Base-by-base conservation (phyloP, 2,113 vertebrate genomes). In the Leucopsar rothschildi region DNA sequence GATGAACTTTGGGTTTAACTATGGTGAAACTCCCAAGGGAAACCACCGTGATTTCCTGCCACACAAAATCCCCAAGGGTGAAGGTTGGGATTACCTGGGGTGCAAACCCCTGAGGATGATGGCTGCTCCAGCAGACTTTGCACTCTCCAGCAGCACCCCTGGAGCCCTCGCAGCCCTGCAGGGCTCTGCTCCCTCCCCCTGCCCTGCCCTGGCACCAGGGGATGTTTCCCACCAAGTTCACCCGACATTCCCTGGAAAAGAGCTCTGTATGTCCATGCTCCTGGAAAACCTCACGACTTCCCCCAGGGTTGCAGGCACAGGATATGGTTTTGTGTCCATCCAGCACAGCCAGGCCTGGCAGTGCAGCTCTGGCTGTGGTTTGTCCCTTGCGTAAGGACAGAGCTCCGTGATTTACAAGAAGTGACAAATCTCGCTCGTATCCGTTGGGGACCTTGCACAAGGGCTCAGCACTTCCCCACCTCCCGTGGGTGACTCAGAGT, bases 61-160 rank as follows among this genome's bases (percentile, higher is more conserved):
- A 6, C 21, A 12, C 10, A 29, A 40, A 69, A 9, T 56, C 42
- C 68, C 28, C 0, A 1, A 40, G 63, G 42, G 17, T 0, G 4
- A 59, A 17, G 2, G 0, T n/a, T 23, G 56, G 52, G 35, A 75
- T 85, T 47, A 28, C 14, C 31, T 1, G 0, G 2, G 18, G 27
- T 33, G 33, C 35, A 31, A 64, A 6, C 10, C 21, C 55, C 33
- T 0, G 1, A 29, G 75, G 79, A 13, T 0, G 0, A 13, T 6
- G 6, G 0, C 31, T 1, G 2, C 11, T 50, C 49, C 60, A 61
- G 60, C 42, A 44, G 59, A 6, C 56, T 29, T 69, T 5, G 21
- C 25, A 20, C 44, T 37, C 61, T 66, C 52, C 70, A 65, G 72
- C 2, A 1, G 2, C 3, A 27, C 52, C 42, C 35, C 50, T 16